Base-by-base conservation (phyloP, 1,140 invertebrate species). In the Neodiprion fabricii region DNA sequence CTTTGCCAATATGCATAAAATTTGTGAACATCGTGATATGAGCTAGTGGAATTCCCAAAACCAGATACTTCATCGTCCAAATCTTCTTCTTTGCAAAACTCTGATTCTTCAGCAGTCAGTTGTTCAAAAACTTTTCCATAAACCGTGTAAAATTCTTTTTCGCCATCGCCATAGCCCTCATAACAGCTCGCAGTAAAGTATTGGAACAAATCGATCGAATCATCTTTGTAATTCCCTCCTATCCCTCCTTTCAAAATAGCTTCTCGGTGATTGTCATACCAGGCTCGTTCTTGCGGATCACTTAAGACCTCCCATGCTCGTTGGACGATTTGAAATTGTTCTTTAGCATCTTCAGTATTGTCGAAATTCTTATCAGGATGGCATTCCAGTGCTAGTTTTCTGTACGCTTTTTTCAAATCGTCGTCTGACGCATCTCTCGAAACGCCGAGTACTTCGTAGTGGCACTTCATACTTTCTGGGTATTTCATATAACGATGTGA, bases 271-370 rank as follows among this genome's bases (percentile, higher is more conserved):
- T 94, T 94, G 83, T 99, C 97, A 89, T 99, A 95, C 96, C 97
- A 99, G 7, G 96, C 93, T 81, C 98, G 90, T 88, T 99, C 98
- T 80, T 98, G 96, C 0, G 94, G 91, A 89, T 99, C 97, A 74
- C 93, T 96, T 0, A 99, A 89, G 9, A 99, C 95, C 85, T 99
- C 97, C 88, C 98, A 99, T 0, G 98, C 98, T 87, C 97, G 96
- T 85, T 99, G 98, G 9, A 99, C 92, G 7, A 95, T 81, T 81
- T 97, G 95, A 89, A 99, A 99, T 80, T 96, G 94, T 84, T 94
- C 92, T 81, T 97, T 98, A 0, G 97, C 96, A 83, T 95, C 94
- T 49, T 94, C 94, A 8, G 91, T 79, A 81, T 94, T 92, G 53
- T 96, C 92, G 11, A 93, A 92, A 90, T 99, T 99, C 89, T 99